Evolutionary conservation across 2,888 invertebrate species (phyloP).

Genomic region (Elegia similella): DNA sequence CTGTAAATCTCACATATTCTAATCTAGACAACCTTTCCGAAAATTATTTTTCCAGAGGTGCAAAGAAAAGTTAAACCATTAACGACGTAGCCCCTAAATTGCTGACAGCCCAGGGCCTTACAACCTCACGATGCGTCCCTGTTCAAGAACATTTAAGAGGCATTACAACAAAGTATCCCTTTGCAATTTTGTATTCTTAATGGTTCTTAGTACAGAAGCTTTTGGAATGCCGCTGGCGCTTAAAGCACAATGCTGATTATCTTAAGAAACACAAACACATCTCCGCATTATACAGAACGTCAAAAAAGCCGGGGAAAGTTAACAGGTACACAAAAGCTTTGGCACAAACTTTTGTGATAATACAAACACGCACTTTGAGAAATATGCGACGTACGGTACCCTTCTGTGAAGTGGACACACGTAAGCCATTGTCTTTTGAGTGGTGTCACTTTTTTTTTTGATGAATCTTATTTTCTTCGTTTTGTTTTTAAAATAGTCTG

Average conservation of each 20-base stretch:
- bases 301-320: constrained; percentile 64
- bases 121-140: too few species aligned
- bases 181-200: constrained; percentile 30
- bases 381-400: constrained; percentile 56
- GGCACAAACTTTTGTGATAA: constrained; percentile 50
- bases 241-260: constrained; percentile 60
- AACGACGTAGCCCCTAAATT: too few species aligned
- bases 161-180: constrained; percentile 29
- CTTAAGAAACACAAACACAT: constrained; percentile 60
- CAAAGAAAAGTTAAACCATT: too few species aligned
- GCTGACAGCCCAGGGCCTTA: too few species aligned
- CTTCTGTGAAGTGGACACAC: constrained; percentile 37
- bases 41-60: too few species aligned
- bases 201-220: constrained; percentile 55
- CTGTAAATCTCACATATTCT: too few species aligned
- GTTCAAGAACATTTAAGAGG: background rate
- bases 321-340: constrained; percentile 55
- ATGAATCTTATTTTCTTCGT: background rate
- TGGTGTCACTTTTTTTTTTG: background rate
- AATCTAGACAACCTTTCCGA: too few species aligned
- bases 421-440: background rate
- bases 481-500: too few species aligned
- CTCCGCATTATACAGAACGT: constrained; percentile 48
- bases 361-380: constrained; percentile 54
- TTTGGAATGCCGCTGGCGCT: constrained; percentile 61